Evolutionary conservation across 1,140 invertebrate genomes (phyloP).

Genomic region (Diorhabda carinulata): DNA sequence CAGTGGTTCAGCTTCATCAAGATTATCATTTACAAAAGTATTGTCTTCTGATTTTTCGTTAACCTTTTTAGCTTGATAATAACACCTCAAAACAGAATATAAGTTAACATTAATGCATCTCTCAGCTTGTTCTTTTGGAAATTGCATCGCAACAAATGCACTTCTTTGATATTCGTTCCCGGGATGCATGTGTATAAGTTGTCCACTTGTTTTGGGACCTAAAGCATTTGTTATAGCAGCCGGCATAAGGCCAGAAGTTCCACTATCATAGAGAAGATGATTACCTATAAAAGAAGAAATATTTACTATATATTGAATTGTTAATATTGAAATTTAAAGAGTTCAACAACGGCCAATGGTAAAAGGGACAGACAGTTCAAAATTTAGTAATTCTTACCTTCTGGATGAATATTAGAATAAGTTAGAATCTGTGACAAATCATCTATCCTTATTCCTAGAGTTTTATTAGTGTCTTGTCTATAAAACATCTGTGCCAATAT

Average conservation of each 20-base stretch:
- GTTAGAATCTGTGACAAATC: constrained; percentile 82
- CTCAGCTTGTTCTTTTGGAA: constrained; percentile 60
- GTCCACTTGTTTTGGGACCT: constrained; percentile 59
- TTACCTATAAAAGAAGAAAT: constrained; percentile 28
- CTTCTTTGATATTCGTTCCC: constrained; percentile 74
- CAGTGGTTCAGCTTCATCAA: not conserved
- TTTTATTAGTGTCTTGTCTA: constrained; percentile 68
- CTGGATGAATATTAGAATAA: constrained; percentile 71
- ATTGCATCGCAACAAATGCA: constrained; percentile 74
- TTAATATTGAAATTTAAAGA: not conserved
- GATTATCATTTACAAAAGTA: not conserved
- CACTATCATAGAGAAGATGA: constrained; percentile 84
- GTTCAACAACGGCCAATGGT: not conserved
- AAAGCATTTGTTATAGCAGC: constrained; percentile 75
- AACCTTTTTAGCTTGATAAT: constrained; percentile 53
- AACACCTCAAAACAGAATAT: constrained; percentile 65
- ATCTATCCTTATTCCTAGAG: constrained; percentile 77
- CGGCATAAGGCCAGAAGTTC: constrained; percentile 75
- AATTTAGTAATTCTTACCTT: constrained; percentile 49
- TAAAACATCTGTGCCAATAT: constrained; percentile 76
- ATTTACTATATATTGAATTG: not conserved
- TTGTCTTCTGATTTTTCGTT: not conserved
- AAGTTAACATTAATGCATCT: constrained; percentile 68
- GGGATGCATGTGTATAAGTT: constrained; percentile 72
- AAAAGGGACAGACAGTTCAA: not conserved